These are phyloP conservation scores for Tychaedon coryphoeus DNA, from an alignment of 2,113 vertebrate genomes.

Conservation along the genomic window DNA sequence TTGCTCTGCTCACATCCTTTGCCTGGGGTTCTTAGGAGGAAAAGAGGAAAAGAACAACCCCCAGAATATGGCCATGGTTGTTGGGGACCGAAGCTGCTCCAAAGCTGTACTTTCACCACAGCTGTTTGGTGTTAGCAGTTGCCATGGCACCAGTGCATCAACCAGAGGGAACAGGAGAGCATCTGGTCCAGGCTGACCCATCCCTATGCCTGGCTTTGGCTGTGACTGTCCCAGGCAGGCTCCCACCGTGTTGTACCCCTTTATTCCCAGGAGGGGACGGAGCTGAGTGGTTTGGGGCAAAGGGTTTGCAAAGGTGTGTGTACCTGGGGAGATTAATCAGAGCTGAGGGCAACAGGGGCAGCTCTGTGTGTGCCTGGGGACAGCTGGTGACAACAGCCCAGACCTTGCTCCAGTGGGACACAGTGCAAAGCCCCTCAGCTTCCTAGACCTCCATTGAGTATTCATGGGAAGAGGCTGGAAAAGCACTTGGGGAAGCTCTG, in stretches of 20 bases:
- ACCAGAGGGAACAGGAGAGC: background rate
- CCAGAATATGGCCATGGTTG: background rate
- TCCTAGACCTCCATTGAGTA: background rate
- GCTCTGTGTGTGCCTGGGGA: background rate
- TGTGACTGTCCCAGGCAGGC: fast-evolving
- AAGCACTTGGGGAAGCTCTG: background rate
- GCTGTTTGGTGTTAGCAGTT: slow-evolving; percentile 38
- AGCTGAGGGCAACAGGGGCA: background rate
- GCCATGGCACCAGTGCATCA: slow-evolving; percentile 33
- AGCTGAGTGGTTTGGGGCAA: background rate
- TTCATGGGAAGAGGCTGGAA: background rate
- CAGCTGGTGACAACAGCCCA: background rate
- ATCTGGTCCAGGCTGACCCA: background rate
- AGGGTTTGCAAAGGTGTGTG: background rate
- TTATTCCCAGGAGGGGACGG: background rate
- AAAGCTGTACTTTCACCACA: background rate
- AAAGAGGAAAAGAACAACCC: background rate
- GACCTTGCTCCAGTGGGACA: fast-evolving
- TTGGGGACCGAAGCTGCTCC: background rate
- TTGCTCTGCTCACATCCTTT: background rate
- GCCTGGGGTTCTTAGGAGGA: background rate
- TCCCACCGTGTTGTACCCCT: background rate
- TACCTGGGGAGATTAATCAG: background rate
- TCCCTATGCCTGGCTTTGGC: background rate
- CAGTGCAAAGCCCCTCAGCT: background rate